A percentile compares a stretch with the other conserved stretches of the same genome.
Evolutionary conservation across 2,797 vertebrate species (phyloP).

Genomic region (Peromyscus aztecus): DNA sequence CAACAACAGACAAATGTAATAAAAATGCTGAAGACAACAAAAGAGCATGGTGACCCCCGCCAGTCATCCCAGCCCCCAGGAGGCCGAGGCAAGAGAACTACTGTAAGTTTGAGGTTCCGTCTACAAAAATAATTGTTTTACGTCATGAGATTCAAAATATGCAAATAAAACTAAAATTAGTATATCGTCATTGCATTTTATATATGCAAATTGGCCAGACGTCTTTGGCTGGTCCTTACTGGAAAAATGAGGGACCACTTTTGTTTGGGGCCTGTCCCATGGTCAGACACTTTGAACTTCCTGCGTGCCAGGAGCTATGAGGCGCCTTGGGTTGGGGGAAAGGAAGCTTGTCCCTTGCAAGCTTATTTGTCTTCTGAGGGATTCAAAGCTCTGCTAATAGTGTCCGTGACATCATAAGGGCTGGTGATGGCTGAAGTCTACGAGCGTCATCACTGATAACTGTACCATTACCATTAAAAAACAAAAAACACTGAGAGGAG

Average conservation of each 20-base stretch:
- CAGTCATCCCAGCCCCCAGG: not conserved
- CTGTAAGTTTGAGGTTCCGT: not conserved
- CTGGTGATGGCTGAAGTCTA: too few species aligned
- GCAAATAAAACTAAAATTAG: not conserved
- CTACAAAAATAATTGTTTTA: not conserved
- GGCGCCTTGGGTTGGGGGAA: not conserved
- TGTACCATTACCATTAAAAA: not conserved
- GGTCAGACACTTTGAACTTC: not conserved
- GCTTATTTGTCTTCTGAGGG: not conserved
- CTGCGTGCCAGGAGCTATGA: not conserved
- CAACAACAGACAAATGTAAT: not conserved
- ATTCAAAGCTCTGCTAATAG: too few species aligned
- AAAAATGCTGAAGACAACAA: not conserved
- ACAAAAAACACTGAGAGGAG: not conserved
- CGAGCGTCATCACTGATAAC: too few species aligned
- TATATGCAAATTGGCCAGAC: not conserved
- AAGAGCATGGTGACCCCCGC: not conserved
- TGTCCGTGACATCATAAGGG: not conserved
- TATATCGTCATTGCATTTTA: not conserved
- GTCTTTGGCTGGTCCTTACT: not conserved
- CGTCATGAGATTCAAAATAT: not conserved
- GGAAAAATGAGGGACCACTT: not conserved
- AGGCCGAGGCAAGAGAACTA: too few species aligned
- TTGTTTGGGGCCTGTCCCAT: too few species aligned
- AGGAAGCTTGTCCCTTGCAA: not conserved